Evolutionary conservation across 1,140 invertebrate genomes (phyloP), one percentile per base, ranked within the genome.

Genomic region (Zaprionus ornatus): DNA sequence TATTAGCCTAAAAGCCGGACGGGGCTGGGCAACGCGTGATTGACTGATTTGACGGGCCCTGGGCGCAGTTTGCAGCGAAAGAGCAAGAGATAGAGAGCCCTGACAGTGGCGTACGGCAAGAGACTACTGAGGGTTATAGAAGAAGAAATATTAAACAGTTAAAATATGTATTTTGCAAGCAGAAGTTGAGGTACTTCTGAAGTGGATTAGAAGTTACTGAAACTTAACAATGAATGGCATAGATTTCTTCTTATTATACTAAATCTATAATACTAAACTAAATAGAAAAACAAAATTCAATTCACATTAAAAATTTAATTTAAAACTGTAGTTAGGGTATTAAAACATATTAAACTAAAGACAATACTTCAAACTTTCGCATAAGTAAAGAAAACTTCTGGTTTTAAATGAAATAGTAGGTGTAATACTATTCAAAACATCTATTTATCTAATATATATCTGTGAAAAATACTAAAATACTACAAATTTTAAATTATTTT

Each of bases 1-100:
- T 82, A 87, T 87, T 86, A 79, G 79, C 71, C 71, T 64, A 75
- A 81, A 72, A 69, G 71, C 63, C 62, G 66, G 52, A 69, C 62
- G 59, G 57, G 55, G 61, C 48, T 77, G 70, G 78, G 65, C 67
- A 70, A 63, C 66, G 71, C 65, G 78, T 82, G 74, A 76, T 63
- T 40, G 55, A 79, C 57, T 61, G 60, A 61, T 56, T 42, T 35
- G 35, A 54, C 70, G 69, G 45, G 57, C 67, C 75, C 69, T 37
- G 54, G 21, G 35, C 50, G n/a, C 37, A 45, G 23, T 29, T 19
- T 50, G 45, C 19, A 50, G 17, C 17, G 17, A 10, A 48, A 6
- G 45, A 19, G 7, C 13, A 1, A 23, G n/a, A 45, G 40, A 17
- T 1, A 9, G 40, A 17, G 29, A 32, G 29, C 29, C 0, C 0